phyloP scores from a whole-genome alignment of 2,113 vertebrate species.

The Pelodiscus sinensis region DNA sequence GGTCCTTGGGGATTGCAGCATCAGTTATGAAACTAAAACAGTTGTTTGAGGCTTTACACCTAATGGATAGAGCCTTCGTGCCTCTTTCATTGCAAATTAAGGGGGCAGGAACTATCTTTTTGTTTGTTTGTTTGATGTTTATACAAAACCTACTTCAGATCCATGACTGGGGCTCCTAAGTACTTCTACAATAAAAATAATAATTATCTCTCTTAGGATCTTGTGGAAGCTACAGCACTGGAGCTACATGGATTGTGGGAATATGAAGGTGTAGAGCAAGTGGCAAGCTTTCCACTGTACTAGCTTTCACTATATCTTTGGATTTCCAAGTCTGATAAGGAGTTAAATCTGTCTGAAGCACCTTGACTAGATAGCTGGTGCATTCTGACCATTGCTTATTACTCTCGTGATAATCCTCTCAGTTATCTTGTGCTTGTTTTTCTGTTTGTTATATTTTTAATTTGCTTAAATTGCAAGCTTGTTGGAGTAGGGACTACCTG shows the following conservation, averaged over 20 bases:
- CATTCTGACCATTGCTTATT: neutral
- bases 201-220: neutral
- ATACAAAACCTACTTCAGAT: neutral
- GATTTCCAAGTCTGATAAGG: neutral
- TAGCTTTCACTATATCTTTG: fast-evolving
- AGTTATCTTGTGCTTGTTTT: neutral
- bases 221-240: neutral
- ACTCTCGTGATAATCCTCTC: neutral
- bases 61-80: too few species aligned
- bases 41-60: too few species aligned
- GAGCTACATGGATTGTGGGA: neutral
- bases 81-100: too few species aligned
- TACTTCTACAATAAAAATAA: neutral
- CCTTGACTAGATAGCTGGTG: neutral
- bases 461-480: neutral
- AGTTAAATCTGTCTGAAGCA: neutral
- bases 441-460: neutral
- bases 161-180: neutral
- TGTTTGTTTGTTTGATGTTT: neutral
- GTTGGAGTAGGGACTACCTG: neutral
- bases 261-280: neutral
- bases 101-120: too few species aligned
- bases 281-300: neutral
- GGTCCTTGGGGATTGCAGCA: too few species aligned
- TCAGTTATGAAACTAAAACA: too few species aligned